Evolutionary conservation across 2,113 vertebrate species (phyloP), one percentile per base, ranked within the genome.

Genomic region (Chaenocephalus aceratus): DNA sequence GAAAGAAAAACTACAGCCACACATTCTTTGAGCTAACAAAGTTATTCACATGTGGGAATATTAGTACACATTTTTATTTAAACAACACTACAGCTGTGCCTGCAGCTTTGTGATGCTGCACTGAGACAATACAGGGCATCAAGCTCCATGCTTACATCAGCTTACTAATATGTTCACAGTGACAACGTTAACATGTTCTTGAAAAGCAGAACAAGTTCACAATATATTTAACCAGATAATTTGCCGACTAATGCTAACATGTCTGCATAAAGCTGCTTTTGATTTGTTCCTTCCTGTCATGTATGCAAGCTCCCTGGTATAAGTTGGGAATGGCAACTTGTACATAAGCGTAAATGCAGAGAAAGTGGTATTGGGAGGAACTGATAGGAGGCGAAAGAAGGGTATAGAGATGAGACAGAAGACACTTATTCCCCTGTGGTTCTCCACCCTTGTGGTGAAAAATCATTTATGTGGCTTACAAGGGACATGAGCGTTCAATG

Each of bases 401-500:
- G 64, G 71, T 58, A 79, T 74, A 80, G 77, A 63, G 49, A 58
- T 80, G 46, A 82, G 61, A 85, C 64, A 71, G 68, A 34, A 77
- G 82, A 79, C 82, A 83, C n/a, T 59, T 83, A 52, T 51, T 77
- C 84, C 82, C 87, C 45, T 48, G 72, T 79, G 83, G 79, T 80
- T 79, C 68, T 30, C 67, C 75, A 30, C 30, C 30, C 77, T 77
- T 72, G 41, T 63, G 71, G 73, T 75, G 71, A 77, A 73, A 80
- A 82, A 87, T 87, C 74, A 85, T 90, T 91, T 83, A 68, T 85
- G 75, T 80, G 74, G 58, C 86, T 90, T 86, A 86, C 21, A 10
- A 62, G 9, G 13, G 78, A 85, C 78, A 70, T 69, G 81, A 82
- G 68, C 6, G 26, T 77, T 93, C 85, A 83, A 87, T 91, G 91